Percentiles rank a stretch among this genome's conserved stretches.
phyloP scores from a whole-genome alignment of 1,140 invertebrate genomes.

The Thalassaphorura encarpata region DNA sequence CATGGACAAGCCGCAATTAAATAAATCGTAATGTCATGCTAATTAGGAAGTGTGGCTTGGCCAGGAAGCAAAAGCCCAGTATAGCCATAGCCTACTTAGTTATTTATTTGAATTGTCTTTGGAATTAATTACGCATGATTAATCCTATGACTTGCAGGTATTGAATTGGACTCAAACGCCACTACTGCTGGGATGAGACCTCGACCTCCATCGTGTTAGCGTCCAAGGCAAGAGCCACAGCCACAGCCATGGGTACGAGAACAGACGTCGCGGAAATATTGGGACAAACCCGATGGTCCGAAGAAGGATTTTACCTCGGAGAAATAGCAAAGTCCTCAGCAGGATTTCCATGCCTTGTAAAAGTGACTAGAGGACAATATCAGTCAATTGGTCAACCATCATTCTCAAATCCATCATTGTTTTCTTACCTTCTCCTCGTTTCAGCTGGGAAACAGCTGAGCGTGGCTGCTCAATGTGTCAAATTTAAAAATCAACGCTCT shows the following conservation, averaged over 20 bases:
- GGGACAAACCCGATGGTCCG: slow-evolving; percentile 56
- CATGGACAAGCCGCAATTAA: too few species aligned
- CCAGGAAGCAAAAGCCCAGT: too few species aligned
- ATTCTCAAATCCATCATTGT: slow-evolving; percentile 65
- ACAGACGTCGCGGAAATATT: slow-evolving; percentile 34
- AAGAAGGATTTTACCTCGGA: slow-evolving; percentile 62
- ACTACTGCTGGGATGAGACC: too few species aligned
- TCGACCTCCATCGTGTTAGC: too few species aligned
- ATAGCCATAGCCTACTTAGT: too few species aligned
- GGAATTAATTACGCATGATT: too few species aligned
- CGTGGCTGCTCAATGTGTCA: slow-evolving; percentile 75
- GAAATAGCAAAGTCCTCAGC: slow-evolving; percentile 58
- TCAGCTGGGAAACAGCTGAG: slow-evolving; percentile 72
- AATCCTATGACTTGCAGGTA: too few species aligned
- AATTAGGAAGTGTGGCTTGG: too few species aligned
- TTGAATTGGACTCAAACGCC: too few species aligned
- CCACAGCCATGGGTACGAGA: not conserved
- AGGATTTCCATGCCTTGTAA: slow-evolving; percentile 69
- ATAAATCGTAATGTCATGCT: too few species aligned
- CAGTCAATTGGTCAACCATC: slow-evolving; percentile 75
- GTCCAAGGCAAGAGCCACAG: too few species aligned
- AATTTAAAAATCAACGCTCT: slow-evolving; percentile 67
- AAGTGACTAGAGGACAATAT: slow-evolving; percentile 86
- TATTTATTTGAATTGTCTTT: too few species aligned
- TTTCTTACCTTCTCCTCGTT: slow-evolving; percentile 70